These are phyloP conservation scores for Halocaridina rubra DNA, from an alignment of 2,888 invertebrate species.

Conservation along the genomic window DNA sequence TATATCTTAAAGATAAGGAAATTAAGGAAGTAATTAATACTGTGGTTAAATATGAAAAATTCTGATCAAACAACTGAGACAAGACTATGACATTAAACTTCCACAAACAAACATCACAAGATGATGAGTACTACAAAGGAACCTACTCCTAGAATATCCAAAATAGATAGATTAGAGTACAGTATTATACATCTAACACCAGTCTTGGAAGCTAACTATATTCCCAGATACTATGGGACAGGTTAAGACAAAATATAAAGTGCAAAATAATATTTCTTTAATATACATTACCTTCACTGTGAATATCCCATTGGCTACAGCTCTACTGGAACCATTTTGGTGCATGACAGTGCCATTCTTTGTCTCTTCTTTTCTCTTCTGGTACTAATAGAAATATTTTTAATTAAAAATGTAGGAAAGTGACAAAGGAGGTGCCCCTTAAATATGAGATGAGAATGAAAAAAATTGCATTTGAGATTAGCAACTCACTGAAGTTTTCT, in stretches of 20 bases:
- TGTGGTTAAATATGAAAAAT: no score
- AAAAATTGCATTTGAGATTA: neutral
- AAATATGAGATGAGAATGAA: neutral
- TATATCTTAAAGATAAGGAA: no score
- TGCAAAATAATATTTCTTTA: neutral
- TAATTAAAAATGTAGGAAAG: neutral
- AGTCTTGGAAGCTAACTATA: neutral
- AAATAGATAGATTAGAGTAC: neutral
- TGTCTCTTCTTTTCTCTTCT: slow-evolving; percentile 25
- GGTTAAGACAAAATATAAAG: neutral
- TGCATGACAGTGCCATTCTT: slow-evolving; percentile 20
- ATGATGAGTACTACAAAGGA: neutral
- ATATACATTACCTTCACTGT: neutral
- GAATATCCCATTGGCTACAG: slow-evolving; percentile 10
- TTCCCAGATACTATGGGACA: neutral
- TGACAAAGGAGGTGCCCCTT: neutral
- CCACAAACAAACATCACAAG: no score
- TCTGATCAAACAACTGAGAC: no score
- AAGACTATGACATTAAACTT: no score
- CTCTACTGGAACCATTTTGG: slow-evolving; percentile 21
- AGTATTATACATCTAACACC: neutral
- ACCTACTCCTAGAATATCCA: neutral
- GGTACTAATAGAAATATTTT: neutral
- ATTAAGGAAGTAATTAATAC: no score
- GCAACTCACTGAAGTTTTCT: no score